phyloP scores from a whole-genome alignment of 2,113 vertebrate species.

The Indri indri region DNA sequence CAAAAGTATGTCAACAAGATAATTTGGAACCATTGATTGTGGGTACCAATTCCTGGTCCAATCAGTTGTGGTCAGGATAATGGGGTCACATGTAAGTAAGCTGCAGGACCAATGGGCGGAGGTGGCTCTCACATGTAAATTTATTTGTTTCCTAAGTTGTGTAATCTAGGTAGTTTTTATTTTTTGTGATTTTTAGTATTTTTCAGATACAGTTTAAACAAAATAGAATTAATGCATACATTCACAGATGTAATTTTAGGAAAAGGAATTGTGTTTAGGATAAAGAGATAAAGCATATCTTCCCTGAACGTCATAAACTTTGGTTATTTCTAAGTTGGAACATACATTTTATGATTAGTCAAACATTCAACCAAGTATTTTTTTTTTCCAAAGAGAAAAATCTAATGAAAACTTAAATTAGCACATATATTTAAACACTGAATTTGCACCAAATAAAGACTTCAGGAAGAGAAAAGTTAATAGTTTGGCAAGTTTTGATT shows the following conservation, averaged over 20 bases:
- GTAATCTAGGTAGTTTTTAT: not conserved
- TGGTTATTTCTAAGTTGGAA: not conserved
- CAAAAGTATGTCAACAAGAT: not conserved
- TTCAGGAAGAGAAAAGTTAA: slow-evolving; percentile 40
- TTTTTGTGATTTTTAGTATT: not conserved
- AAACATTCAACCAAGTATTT: not conserved
- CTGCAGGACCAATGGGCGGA: no score
- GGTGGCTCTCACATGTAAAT: not conserved
- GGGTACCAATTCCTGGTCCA: not conserved
- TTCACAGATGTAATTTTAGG: not conserved
- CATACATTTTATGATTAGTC: not conserved
- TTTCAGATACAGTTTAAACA: not conserved
- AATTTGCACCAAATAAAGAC: not conserved
- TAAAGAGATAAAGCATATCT: not conserved
- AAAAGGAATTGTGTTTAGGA: not conserved
- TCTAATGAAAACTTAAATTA: not conserved
- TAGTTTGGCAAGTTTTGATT: slow-evolving; percentile 65
- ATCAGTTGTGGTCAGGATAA: not conserved
- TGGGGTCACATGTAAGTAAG: not conserved
- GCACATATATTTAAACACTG: not conserved
- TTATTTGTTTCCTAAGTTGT: not conserved
- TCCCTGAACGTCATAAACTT: not conserved
- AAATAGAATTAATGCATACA: not conserved
- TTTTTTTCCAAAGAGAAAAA: not conserved
- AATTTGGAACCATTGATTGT: not conserved